A percentile compares a stretch with the other conserved stretches of the same genome.
phyloP scores from a whole-genome alignment of 2,113 vertebrate genomes.

The Hippopotamus amphibius region DNA sequence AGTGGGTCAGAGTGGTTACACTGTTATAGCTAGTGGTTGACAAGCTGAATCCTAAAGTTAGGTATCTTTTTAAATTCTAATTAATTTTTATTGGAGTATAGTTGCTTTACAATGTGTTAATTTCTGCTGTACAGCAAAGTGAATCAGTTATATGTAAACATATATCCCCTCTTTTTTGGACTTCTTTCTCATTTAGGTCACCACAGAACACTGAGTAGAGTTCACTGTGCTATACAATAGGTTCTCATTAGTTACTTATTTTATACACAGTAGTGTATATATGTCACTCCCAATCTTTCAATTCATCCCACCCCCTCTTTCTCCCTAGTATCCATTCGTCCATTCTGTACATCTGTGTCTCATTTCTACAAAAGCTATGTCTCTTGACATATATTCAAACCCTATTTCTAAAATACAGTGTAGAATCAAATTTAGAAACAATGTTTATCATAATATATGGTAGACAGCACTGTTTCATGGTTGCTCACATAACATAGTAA shows the following conservation, averaged over 20 bases:
- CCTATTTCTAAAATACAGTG: neutral
- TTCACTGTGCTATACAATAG: neutral
- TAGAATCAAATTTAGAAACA: constrained; percentile 7
- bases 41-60: neutral
- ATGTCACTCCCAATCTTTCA: neutral
- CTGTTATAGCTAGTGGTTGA: neutral
- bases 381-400: neutral
- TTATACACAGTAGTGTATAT: neutral
- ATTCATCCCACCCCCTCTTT: neutral
- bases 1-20: neutral
- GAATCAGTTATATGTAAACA: neutral
- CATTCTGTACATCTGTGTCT: neutral
- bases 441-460: neutral
- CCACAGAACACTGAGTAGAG: neutral
- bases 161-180: neutral
- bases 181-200: neutral
- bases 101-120: neutral
- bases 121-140: neutral
- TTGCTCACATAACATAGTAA: neutral
- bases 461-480: neutral
- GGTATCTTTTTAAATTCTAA: neutral
- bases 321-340: neutral
- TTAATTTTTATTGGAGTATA: neutral
- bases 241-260: neutral
- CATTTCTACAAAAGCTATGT: neutral